Evolutionary conservation across 1,140 invertebrate species (phyloP).

Genomic region (Goniozus legneri): DNA sequence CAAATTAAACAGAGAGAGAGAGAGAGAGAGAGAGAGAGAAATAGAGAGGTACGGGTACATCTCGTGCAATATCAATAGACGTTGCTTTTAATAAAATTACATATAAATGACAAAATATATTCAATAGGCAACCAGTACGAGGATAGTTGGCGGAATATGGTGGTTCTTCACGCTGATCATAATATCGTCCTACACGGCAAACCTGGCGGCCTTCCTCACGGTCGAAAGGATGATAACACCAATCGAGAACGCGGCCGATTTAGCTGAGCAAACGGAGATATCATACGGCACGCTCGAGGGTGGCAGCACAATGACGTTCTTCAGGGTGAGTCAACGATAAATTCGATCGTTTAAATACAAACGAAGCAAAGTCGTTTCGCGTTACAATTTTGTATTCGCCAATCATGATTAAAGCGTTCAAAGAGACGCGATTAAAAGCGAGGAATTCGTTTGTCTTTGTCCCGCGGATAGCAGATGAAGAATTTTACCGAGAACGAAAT

Average conservation of each 20-base stretch:
- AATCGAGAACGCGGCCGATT: conserved; percentile 92
- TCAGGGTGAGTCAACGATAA: conserved; percentile 66
- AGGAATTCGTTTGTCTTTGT: no score
- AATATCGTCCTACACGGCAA: conserved; percentile 96
- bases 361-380: no score
- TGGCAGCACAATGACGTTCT: conserved; percentile 96
- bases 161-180: conserved; percentile 99
- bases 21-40: not conserved
- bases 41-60: not conserved
- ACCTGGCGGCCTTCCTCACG: conserved; percentile 93
- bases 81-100: not conserved
- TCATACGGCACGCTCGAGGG: conserved; percentile 89
- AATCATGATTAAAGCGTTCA: no score
- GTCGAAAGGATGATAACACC: conserved; percentile 96
- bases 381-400: no score
- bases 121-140: conserved; percentile 84
- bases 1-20: not conserved
- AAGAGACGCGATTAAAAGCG: no score
- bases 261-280: conserved; percentile 91
- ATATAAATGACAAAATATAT: not conserved
- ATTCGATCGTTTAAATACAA: no score
- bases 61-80: not conserved
- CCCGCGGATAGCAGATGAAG: no score
- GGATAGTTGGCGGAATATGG: conserved; percentile 94
- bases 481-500: no score